Evolutionary conservation across 2,888 invertebrate genomes (phyloP).

Genomic region (Junonia oenone): DNA sequence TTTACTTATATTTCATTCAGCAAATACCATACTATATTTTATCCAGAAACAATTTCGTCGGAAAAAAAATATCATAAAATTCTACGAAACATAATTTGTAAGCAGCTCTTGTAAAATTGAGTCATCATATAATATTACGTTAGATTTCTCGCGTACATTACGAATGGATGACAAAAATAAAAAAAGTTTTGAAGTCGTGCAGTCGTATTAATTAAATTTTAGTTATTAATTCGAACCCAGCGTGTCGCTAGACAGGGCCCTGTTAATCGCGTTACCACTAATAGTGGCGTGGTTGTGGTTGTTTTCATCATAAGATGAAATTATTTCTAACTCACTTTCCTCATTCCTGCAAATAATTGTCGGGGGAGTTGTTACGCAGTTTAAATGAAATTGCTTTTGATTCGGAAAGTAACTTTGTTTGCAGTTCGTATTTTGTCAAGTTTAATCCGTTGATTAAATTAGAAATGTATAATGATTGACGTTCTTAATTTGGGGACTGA

Average conservation of each 20-base stretch:
- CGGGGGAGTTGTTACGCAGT: conserved; percentile 19
- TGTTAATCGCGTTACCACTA: conserved; percentile 32
- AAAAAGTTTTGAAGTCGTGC: not conserved
- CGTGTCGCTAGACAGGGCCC: conserved; percentile 32
- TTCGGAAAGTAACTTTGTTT: conserved; percentile 17
- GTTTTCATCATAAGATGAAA: conserved; percentile 34
- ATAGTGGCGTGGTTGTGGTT: conserved; percentile 31
- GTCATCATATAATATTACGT: not conserved
- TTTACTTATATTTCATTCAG: too few species aligned
- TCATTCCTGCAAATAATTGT: conserved; percentile 26
- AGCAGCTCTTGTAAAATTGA: not conserved
- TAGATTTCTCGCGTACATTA: too few species aligned
- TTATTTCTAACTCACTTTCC: conserved; percentile 30
- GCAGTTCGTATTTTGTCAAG: not conserved
- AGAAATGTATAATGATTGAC: not conserved
- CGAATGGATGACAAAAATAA: too few species aligned
- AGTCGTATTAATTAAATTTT: conserved; percentile 16
- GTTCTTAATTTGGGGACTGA: too few species aligned
- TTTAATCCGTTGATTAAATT: conserved; percentile 7
- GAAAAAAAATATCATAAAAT: too few species aligned
- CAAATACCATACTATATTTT: too few species aligned
- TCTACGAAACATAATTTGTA: not conserved
- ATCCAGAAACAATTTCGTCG: too few species aligned
- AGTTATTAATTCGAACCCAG: conserved; percentile 24
- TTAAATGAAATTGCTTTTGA: conserved; percentile 28